phyloP scores from a whole-genome alignment of 2,113 vertebrate genomes.

The Calidris pygmaea region DNA sequence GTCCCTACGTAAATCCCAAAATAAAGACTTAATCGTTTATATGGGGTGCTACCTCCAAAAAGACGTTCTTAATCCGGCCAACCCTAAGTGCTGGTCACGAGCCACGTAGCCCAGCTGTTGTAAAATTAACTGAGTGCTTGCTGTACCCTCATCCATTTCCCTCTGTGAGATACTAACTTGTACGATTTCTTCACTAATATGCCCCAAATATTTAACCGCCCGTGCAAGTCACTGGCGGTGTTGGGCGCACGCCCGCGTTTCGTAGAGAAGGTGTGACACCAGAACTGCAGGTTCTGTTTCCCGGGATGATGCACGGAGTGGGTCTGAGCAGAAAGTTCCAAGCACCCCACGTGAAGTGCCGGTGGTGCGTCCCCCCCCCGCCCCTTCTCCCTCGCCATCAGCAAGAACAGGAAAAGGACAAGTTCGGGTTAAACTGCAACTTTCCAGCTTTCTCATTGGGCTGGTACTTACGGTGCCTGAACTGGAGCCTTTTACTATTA shows the following conservation, averaged over 20 bases:
- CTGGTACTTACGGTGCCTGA: not conserved
- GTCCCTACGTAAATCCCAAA: no score
- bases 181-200: not conserved
- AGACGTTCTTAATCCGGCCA: no score
- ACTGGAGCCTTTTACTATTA: not conserved
- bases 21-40: no score
- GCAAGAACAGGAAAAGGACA: not conserved
- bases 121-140: not conserved
- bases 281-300: not conserved
- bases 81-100: not conserved
- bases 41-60: no score
- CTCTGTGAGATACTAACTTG: not conserved
- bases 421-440: fast-evolving
- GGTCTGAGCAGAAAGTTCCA: not conserved
- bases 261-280: not conserved
- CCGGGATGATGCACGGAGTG: not conserved
- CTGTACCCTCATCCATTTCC: not conserved
- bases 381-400: fast-evolving
- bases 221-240: not conserved
- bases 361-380: not conserved
- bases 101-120: not conserved
- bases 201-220: not conserved
- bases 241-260: not conserved
- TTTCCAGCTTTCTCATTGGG: not conserved
- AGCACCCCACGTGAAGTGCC: not conserved